Conservation (phyloP, 2,113 vertebrate genomes). For the Vulpes ferrilata region DNA sequence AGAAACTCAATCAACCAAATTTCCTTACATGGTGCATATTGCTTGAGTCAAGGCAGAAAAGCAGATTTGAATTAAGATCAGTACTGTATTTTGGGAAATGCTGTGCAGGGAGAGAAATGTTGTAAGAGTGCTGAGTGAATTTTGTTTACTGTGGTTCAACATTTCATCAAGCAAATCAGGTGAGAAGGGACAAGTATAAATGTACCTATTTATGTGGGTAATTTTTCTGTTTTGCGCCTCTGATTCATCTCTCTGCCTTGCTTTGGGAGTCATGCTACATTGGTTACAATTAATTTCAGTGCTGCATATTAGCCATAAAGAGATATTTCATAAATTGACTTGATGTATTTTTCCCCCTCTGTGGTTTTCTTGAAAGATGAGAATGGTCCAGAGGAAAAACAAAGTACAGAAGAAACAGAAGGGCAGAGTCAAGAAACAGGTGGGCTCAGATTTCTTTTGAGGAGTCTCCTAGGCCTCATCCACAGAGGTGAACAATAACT, state of each 20-base stretch:
- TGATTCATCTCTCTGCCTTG: conserved; percentile 60
- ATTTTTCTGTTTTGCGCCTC: conserved; percentile 71
- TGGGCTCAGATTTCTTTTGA: conserved; percentile 82
- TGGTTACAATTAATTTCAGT: conserved; percentile 80
- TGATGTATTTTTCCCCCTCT: conserved; percentile 61
- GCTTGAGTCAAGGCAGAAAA: conserved; percentile 43
- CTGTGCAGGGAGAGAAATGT: not conserved
- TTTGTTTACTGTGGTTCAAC: conserved; percentile 67
- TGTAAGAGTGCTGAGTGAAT: conserved; percentile 62
- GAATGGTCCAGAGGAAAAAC: conserved; percentile 74
- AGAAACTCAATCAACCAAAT: conserved; percentile 36
- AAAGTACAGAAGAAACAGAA: conserved; percentile 70
- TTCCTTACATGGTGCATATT: not conserved
- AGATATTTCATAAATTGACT: conserved; percentile 77
- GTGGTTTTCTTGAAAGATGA: conserved; percentile 83
- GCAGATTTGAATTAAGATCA: conserved; percentile 54
- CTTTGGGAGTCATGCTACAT: conserved; percentile 76
- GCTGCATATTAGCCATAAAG: conserved; percentile 75
- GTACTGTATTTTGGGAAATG: conserved; percentile 43
- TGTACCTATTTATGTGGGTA: conserved; percentile 48
- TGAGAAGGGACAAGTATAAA: conserved; percentile 63
- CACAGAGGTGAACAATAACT: conserved; percentile 78
- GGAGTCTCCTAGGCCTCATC: conserved; percentile 71
- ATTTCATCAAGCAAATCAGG: conserved; percentile 62
- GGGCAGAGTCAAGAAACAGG: conserved; percentile 84